A percentile compares a stretch with the other conserved stretches of the same genome.
phyloP scores from a whole-genome alignment of 2,888 invertebrate genomes.

The Endotricha flammealis region DNA sequence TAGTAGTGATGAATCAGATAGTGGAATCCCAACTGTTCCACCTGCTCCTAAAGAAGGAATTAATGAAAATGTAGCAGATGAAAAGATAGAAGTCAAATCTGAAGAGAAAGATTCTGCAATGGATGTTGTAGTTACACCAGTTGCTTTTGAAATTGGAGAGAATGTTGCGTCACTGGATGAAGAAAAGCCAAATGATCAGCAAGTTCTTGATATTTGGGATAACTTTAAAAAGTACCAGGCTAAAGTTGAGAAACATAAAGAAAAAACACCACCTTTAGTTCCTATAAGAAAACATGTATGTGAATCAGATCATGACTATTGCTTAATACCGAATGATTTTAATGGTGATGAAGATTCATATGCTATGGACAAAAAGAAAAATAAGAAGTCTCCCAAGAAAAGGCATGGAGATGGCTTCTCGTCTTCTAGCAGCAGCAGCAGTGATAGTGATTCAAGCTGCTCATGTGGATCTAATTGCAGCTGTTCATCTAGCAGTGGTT shows the following conservation, averaged over 20 bases:
- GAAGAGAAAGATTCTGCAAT: constrained; percentile 28
- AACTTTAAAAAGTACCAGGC: constrained; percentile 87
- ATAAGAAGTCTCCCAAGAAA: constrained; percentile 70
- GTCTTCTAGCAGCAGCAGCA: constrained; percentile 87
- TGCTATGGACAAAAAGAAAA: constrained; percentile 64
- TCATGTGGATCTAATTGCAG: constrained; percentile 91
- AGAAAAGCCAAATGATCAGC: constrained; percentile 75
- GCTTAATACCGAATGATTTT: constrained; percentile 69
- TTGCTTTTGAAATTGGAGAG: constrained; percentile 32
- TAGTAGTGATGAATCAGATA: constrained; percentile 83
- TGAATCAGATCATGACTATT: constrained; percentile 88
- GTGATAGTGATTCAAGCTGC: constrained; percentile 86
- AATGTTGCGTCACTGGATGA: constrained; percentile 46
- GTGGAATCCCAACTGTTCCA: constrained; percentile 40
- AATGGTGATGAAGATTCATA: constrained; percentile 67
- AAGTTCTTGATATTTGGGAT: constrained; percentile 86
- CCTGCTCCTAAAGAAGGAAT: constrained; percentile 40
- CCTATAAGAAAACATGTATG: constrained; percentile 77
- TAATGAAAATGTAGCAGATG: constrained; percentile 33
- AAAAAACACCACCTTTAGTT: constrained; percentile 64
- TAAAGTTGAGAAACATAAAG: constrained; percentile 79
- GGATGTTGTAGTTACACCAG: constrained; percentile 21
- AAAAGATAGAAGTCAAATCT: constrained; percentile 28
- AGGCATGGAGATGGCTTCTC: constrained; percentile 67
- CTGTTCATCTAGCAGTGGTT: constrained; percentile 85